Conservation (phyloP, 1,140 invertebrate species). For the Mamestra configurata region DNA sequence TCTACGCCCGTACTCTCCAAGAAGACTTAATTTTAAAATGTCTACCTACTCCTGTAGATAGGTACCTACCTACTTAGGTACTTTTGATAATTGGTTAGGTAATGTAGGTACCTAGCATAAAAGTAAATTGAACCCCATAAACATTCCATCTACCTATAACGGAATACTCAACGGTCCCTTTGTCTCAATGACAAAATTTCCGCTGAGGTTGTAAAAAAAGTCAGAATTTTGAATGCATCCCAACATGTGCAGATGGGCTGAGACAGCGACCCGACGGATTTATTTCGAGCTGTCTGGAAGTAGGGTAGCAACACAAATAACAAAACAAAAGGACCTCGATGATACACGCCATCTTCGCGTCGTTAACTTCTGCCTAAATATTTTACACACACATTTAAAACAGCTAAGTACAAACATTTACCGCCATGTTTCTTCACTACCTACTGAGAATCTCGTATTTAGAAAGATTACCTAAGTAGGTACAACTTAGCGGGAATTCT, state of each 20-base stretch:
- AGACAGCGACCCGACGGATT: conserved; percentile 34
- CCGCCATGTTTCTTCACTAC: not conserved
- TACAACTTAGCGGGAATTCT: not conserved
- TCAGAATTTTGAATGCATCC: not conserved
- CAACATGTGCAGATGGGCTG: conserved; percentile 49
- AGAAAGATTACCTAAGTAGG: not conserved
- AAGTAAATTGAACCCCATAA: too few species aligned
- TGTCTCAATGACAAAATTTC: not conserved
- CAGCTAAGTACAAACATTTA: not conserved
- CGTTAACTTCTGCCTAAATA: not conserved
- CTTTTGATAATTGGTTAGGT: too few species aligned
- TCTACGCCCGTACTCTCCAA: too few species aligned
- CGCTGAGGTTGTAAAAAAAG: not conserved
- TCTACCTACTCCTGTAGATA: too few species aligned
- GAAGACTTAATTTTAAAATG: too few species aligned
- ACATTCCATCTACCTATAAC: not conserved
- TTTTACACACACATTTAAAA: not conserved
- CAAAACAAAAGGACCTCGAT: conserved; percentile 36
- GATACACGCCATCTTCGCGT: conserved; percentile 17
- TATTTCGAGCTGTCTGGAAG: conserved; percentile 47
- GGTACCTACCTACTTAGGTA: too few species aligned
- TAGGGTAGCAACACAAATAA: conserved; percentile 44
- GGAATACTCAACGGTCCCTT: not conserved
- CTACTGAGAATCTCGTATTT: not conserved
- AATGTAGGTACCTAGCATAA: too few species aligned